Percentiles rank a stretch among this genome's conserved stretches.
These are phyloP conservation scores for Heterodera filipjevi DNA, from an alignment of 2,888 invertebrate genomes.

Conservation along the genomic window DNA sequence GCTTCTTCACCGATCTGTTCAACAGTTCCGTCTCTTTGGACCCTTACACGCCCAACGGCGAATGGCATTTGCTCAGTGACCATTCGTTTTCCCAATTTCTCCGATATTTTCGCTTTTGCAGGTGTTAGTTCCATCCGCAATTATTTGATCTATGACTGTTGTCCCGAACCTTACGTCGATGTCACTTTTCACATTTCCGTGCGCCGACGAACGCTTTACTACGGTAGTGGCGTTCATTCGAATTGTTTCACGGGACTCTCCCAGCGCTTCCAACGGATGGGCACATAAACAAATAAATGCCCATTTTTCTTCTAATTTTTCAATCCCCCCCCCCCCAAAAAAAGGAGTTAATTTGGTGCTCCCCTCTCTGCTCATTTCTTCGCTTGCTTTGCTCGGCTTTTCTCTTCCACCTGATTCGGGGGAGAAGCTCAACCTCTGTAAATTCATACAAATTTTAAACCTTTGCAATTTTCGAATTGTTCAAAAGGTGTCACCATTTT, in stretches of 20 bases:
- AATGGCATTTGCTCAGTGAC: constrained; percentile 70
- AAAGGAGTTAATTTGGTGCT: constrained; percentile 86
- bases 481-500: constrained; percentile 63
- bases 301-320: no score
- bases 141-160: constrained; percentile 62
- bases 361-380: constrained; percentile 96
- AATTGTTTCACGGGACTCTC: no score
- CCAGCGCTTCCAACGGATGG: no score
- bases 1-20: constrained; percentile 61
- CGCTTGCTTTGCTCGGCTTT: constrained; percentile 96
- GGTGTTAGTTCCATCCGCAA: constrained; percentile 52
- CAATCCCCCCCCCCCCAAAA: background rate
- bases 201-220: constrained; percentile 92
- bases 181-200: constrained; percentile 89
- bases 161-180: constrained; percentile 73
- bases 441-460: constrained; percentile 56
- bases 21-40: constrained; percentile 68
- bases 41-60: constrained; percentile 71
- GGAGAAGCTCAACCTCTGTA: constrained; percentile 94
- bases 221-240: constrained; percentile 70
- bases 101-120: constrained; percentile 14
- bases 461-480: constrained; percentile 10
- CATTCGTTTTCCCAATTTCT: background rate
- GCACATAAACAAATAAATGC: no score
- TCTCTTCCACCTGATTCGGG: constrained; percentile 98